These are phyloP conservation scores for Asarcornis scutulata DNA, from an alignment of 2,113 vertebrate genomes.

Conservation along the genomic window DNA sequence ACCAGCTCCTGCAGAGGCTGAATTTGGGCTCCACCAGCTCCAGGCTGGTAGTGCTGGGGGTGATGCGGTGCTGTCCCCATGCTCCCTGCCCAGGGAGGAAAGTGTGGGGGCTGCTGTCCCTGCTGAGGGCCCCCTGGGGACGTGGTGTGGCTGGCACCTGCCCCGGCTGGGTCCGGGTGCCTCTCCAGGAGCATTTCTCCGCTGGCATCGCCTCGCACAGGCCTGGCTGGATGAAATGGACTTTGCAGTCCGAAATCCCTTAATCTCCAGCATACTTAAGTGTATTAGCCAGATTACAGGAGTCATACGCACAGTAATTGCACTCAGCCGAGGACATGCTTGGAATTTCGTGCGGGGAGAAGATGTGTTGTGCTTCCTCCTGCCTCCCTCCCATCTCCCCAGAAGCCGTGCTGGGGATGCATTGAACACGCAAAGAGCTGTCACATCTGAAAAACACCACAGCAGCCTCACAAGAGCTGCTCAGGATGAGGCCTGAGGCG, in stretches of 20 bases:
- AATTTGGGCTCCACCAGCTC: no score
- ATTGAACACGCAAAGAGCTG: background rate
- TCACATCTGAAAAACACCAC: background rate
- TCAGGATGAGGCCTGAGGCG: background rate
- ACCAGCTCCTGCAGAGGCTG: no score
- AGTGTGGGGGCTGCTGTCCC: no score
- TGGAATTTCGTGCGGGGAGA: conserved; percentile 23
- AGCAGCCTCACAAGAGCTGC: background rate
- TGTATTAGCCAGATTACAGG: conserved; percentile 66
- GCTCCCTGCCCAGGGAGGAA: no score
- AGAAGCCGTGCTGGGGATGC: background rate
- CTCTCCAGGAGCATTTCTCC: background rate
- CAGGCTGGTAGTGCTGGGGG: no score
- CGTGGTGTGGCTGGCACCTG: background rate
- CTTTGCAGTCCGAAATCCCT: conserved; percentile 55
- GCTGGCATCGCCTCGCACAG: background rate
- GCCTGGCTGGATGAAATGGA: conserved; percentile 39
- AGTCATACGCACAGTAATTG: conserved; percentile 43
- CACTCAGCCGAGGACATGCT: conserved; percentile 9
- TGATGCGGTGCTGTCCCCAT: no score
- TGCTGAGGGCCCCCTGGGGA: background rate
- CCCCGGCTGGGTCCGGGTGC: accelerated
- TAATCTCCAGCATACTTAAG: conserved; percentile 63
- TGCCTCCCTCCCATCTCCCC: conserved; percentile 1
- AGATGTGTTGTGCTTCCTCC: background rate